Percentiles rank a stretch among this genome's conserved stretches.
Conservation (phyloP, 2,888 invertebrate species). For the Scotopteryx bipunctaria region DNA sequence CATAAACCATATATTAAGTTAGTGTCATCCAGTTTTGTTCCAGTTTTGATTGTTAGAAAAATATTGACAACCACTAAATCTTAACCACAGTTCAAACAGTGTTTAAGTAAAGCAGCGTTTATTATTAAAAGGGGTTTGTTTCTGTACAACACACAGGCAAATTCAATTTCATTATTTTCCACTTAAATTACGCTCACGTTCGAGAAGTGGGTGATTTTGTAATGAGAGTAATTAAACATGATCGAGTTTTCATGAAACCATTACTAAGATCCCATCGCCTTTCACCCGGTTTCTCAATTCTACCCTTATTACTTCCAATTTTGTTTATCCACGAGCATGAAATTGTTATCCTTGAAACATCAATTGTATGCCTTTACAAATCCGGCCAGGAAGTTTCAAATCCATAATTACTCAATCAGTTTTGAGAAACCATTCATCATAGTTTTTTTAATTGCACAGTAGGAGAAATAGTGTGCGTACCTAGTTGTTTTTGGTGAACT, state of each 20-base stretch:
- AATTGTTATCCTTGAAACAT: slow-evolving; percentile 8
- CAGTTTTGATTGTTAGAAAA: no score
- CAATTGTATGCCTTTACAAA: slow-evolving; percentile 1
- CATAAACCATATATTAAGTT: no score
- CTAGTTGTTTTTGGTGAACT: slow-evolving; percentile 11
- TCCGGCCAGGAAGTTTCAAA: slow-evolving; percentile 20
- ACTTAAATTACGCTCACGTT: not conserved
- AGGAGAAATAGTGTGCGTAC: slow-evolving; percentile 10
- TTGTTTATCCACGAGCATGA: not conserved
- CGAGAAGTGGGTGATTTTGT: not conserved
- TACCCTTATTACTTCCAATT: not conserved
- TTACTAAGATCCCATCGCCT: not conserved
- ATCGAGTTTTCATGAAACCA: not conserved
- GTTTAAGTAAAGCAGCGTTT: no score
- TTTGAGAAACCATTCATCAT: slow-evolving; percentile 20
- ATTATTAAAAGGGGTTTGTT: no score
- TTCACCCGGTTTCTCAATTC: not conserved
- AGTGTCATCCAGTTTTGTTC: no score
- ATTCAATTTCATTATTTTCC: no score
- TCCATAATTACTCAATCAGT: slow-evolving; percentile 13
- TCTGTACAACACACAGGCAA: no score
- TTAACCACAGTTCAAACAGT: no score
- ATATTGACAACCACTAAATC: no score
- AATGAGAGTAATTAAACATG: slow-evolving; percentile 1
- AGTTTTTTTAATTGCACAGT: slow-evolving; percentile 25